Base-by-base conservation (phyloP, 2,113 vertebrate species). In the Grallaria varia region DNA sequence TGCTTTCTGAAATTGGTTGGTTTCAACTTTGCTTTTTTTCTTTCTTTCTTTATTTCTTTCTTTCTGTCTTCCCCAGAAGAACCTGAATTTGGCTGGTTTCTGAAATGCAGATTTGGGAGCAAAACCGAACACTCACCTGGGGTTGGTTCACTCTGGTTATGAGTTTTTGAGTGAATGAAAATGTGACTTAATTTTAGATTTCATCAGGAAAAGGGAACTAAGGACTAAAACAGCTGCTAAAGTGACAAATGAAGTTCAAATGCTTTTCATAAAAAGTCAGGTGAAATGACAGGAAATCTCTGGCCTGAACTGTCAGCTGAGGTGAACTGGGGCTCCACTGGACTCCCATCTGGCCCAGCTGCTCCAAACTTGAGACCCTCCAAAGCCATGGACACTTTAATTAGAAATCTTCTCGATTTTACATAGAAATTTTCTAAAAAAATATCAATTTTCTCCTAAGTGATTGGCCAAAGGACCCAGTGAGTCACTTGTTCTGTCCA, bases 1-100 rank as follows among this genome's bases (percentile, higher is more conserved):
- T 69, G 95, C 89, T 82, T 85, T 90, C 85, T 93, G 92, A 93
- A 95, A 83, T 94, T 73, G 77, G 83, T 84, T 94, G 90, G 82
- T 96, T 95, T 97, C 95, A 95, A 35, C 60, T 83, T 89, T 80
- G 77, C 73, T 84, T 93, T 94, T 83, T 75, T 59, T 64, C 31
- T 37, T 6, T 63, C 78, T 90, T 75, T 88, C 77, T 87, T 4
- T 66, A 49, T 60, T 45, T 59, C 45, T 53, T 3, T 67, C 75
- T 88, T 53, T 62, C 50, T 67, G 4, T 47, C 77, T 71, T 42
- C 40, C 66, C 74, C 82, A 58, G 45, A 63, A 30, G 60, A 63
- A 63, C 28, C 75, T 75, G 76, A 87, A 31, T 21, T 55, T 20
- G 42, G 50, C 85, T 45, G 55, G 79, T 93, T 82, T 94, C 74